Conservation (phyloP, 2,888 invertebrate genomes). For the Oscheius sp. region DNA sequence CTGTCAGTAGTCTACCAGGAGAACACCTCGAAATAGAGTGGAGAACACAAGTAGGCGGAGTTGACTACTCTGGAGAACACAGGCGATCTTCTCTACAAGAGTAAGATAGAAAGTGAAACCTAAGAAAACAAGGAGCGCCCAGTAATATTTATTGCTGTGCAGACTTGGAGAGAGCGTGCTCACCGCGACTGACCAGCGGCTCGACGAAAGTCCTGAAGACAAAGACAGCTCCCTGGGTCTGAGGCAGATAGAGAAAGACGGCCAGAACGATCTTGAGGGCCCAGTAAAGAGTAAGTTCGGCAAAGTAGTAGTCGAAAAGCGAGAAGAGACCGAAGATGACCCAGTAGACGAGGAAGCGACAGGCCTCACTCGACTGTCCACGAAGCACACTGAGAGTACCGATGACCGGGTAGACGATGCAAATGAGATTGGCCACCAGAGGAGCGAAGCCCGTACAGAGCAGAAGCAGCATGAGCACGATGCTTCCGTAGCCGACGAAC, state of each 20-base stretch:
- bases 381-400: slow-evolving; percentile 7
- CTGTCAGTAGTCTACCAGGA: too few species aligned
- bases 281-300: slow-evolving; percentile 4
- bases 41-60: too few species aligned
- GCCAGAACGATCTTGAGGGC: background rate
- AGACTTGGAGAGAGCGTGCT: slow-evolving; percentile 3
- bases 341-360: slow-evolving; percentile 7
- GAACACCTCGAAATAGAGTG: too few species aligned
- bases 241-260: slow-evolving; percentile 17
- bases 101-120: too few species aligned
- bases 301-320: slow-evolving; percentile 17
- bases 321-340: slow-evolving; percentile 14
- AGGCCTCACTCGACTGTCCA: background rate
- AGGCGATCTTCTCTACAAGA: too few species aligned
- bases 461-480: background rate
- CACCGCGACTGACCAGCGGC: background rate
- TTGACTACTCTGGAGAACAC: too few species aligned
- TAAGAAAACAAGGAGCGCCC: background rate
- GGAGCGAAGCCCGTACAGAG: slow-evolving; percentile 21
- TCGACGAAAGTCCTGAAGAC: background rate
- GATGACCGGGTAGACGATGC: slow-evolving; percentile 20
- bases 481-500: slow-evolving; percentile 7
- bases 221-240: slow-evolving; percentile 23
- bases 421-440: slow-evolving; percentile 21
- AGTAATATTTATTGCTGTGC: background rate